Evolutionary conservation across 64 coral and sea anemone genomes (phyloP).

Genomic region (Hydrozoanthus tunicans): DNA sequence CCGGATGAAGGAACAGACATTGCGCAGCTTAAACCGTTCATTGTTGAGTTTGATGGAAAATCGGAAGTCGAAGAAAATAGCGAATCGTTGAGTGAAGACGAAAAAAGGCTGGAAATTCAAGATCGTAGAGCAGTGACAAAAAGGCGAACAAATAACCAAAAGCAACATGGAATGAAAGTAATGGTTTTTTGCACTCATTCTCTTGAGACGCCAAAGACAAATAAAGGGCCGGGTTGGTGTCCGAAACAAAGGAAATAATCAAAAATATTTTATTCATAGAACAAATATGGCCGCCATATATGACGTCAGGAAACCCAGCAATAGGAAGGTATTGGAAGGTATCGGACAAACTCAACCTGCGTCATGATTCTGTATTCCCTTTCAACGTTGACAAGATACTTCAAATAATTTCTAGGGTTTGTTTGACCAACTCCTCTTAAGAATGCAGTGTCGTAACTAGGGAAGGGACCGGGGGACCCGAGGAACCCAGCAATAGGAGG

Average conservation of each 20-base stretch:
- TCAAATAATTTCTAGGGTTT: too few species aligned
- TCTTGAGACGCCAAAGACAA: too few species aligned
- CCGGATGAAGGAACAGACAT: conserved; percentile 11
- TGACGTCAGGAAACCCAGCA: neutral
- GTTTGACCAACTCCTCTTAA: too few species aligned
- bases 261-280: too few species aligned
- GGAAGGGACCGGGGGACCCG: too few species aligned
- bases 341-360: neutral
- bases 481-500: neutral
- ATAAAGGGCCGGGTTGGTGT: too few species aligned
- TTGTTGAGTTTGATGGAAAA: conserved; percentile 17
- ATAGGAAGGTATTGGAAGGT: conserved; percentile 18
- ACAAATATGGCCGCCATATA: too few species aligned
- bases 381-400: conserved; percentile 5
- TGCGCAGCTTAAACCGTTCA: neutral
- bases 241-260: too few species aligned
- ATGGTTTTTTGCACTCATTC: neutral
- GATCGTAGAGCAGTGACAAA: neutral
- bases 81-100: conserved; percentile 16
- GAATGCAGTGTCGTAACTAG: too few species aligned
- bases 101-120: neutral
- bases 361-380: conserved; percentile 18
- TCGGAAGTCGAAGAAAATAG: conserved; percentile 32
- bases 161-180: neutral
- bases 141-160: neutral